Percentiles rank a stretch among this genome's conserved stretches.
Conservation (phyloP, 2,797 vertebrate species). For the Halcyon chelicuti region DNA sequence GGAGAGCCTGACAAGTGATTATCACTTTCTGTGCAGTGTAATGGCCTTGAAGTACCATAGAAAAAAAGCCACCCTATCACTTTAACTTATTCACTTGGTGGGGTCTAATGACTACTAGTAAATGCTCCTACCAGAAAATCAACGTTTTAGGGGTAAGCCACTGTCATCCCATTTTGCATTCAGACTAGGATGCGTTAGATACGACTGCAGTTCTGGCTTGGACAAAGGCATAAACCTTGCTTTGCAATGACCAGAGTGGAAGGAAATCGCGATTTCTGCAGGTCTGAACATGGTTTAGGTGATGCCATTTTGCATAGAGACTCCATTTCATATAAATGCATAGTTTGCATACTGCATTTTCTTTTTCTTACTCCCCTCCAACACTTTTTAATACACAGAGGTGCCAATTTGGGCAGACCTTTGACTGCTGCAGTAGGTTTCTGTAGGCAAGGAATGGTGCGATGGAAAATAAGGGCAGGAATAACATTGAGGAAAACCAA, state of each 20-base stretch:
- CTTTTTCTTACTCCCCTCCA: neutral
- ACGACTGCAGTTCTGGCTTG: neutral
- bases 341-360: neutral
- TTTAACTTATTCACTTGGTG: neutral
- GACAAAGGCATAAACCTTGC: neutral
- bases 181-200: neutral
- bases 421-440: neutral
- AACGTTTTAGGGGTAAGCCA: neutral
- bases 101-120: slow-evolving; percentile 25
- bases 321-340: neutral
- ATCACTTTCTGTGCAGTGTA: slow-evolving; percentile 51
- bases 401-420: neutral
- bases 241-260: neutral
- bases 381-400: neutral
- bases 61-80: neutral
- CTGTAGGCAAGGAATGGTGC: neutral
- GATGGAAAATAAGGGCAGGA: neutral
- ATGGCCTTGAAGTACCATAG: slow-evolving; percentile 53
- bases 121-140: neutral
- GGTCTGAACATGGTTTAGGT: neutral
- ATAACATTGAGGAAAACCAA: neutral
- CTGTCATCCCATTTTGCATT: neutral
- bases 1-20: slow-evolving; percentile 65
- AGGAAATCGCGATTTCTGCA: neutral
- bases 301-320: neutral